Percentiles rank a stretch among this genome's conserved stretches.
phyloP scores from a whole-genome alignment of 1,140 invertebrate genomes.

The Drosophila kanapiae region DNA sequence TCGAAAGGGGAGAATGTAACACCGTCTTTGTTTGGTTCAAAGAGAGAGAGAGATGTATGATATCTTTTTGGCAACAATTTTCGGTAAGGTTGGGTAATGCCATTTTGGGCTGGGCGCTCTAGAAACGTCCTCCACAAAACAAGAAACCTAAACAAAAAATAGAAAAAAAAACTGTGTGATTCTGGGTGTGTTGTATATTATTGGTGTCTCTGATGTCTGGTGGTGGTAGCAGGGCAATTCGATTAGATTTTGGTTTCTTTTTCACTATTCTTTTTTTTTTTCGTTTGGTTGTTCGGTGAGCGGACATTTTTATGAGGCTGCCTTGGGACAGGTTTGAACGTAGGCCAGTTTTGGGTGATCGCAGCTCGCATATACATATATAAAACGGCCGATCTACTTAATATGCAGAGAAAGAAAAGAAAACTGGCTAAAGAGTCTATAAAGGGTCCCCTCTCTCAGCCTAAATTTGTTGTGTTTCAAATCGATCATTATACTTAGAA shows the following conservation, averaged over 20 bases:
- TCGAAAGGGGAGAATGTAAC: slow-evolving; percentile 7
- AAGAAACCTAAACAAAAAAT: slow-evolving; percentile 25
- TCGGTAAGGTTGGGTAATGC: slow-evolving; percentile 24
- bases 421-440: slow-evolving; percentile 31
- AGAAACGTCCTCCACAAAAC: slow-evolving; percentile 25
- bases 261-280: slow-evolving; percentile 26
- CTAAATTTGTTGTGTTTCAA: slow-evolving; percentile 16
- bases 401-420: slow-evolving; percentile 57
- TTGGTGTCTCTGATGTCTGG: slow-evolving; percentile 20
- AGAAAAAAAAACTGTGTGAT: slow-evolving; percentile 1
- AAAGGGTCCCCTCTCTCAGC: slow-evolving; percentile 13
- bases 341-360: slow-evolving; percentile 40
- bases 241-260: slow-evolving; percentile 70
- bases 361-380: slow-evolving; percentile 39
- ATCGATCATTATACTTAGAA: slow-evolving; percentile 42
- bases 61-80: slow-evolving; percentile 34
- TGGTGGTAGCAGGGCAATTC: slow-evolving; percentile 42
- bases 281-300: slow-evolving; percentile 18
- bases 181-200: slow-evolving; percentile 51
- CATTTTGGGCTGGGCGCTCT: slow-evolving; percentile 11
- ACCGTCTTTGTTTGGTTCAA: slow-evolving; percentile 15
- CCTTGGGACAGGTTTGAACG: slow-evolving; percentile 66
- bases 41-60: slow-evolving; percentile 10
- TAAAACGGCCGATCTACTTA: slow-evolving; percentile 53
- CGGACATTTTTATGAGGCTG: slow-evolving; percentile 70